Evolutionary conservation across 2,797 vertebrate species (phyloP), one percentile per base, ranked within the genome.

Genomic region (Capromys pilorides): DNA sequence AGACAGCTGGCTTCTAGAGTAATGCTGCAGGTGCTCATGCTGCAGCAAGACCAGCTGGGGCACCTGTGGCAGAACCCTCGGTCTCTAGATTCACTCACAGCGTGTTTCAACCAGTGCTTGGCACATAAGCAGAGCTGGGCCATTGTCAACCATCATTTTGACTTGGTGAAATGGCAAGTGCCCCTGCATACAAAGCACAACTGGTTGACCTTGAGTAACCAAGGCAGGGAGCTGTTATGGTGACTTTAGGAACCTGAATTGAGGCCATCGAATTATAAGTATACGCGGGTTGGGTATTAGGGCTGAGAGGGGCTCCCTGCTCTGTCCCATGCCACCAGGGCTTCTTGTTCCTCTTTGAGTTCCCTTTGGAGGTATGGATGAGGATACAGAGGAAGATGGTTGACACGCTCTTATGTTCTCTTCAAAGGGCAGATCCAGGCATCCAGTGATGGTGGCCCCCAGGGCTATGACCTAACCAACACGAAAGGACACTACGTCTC

Each of bases 301-400:
- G 61, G 22, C n/a, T 84, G 54, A 5, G 36, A 0, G 0, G 3
- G 1, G 12, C 89, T 87, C 62, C 2, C 57, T 26, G 31, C n/a
- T 26, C 66, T 8, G 66, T 57, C 66, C 22, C 10, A 5, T 49
- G 16, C 51, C 11, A 8, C 39, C 28, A 26, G 16, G 64, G 54
- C 2, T 73, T 0, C 41, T 6, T 18, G 71, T 81, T 94, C 87
- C 90, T 86, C 94, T 96, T 96, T 96, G 79, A 67, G 67, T 88
- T 96, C 96, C 92, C 57, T 18, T 94, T 87, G 83, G 64, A 33
- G 82, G 45, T 7, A 14, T 13, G 28, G 10, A 14, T 61, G 59
- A 51, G n/a, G 49, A 12, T 31, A 64, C 67, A 4, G 12, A 51
- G 2, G 19, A 75, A 36, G 54, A 54, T 2, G 14, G 2, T 24